Percentiles rank a stretch among this genome's conserved stretches.
phyloP scores from a whole-genome alignment of 2,113 vertebrate species.

The Brevimyrus niger region DNA sequence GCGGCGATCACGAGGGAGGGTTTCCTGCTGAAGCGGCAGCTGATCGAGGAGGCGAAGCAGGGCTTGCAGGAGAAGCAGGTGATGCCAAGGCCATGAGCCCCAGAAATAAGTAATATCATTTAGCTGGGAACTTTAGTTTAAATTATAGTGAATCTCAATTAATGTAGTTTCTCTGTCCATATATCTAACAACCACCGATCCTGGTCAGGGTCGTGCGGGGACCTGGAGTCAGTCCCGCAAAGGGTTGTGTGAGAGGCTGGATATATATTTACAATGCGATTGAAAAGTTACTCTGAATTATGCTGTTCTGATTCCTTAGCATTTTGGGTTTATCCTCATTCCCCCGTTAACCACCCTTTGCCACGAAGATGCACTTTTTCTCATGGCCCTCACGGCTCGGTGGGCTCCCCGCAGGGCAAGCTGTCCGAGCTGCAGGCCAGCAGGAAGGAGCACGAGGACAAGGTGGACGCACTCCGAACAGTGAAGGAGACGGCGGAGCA shows the following conservation, averaged over 20 bases:
- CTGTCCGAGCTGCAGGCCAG: conserved; percentile 60
- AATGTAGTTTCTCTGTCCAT: neutral
- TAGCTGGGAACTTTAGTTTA: neutral
- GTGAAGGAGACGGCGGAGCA: conserved; percentile 74
- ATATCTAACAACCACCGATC: neutral
- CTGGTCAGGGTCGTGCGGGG: neutral
- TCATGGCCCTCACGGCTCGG: neutral
- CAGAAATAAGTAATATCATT: neutral
- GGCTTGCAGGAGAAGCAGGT: conserved; percentile 80
- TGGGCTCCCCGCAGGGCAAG: conserved; percentile 52
- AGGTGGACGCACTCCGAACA: conserved; percentile 62
- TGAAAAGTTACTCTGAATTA: neutral
- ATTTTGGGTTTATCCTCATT: too few species aligned
- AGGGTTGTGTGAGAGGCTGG: neutral
- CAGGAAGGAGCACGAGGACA: conserved; percentile 65
- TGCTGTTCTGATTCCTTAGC: neutral
- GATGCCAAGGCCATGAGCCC: neutral
- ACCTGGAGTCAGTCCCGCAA: neutral
- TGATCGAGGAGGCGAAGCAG: conserved; percentile 77
- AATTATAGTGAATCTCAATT: neutral
- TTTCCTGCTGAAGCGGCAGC: conserved; percentile 71
- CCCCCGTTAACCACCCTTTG: neutral
- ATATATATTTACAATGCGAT: neutral
- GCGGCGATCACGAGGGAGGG: conserved; percentile 79
- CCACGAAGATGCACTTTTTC: neutral